Base-by-base conservation (phyloP, 1,140 invertebrate genomes). In the Idris sp. region DNA sequence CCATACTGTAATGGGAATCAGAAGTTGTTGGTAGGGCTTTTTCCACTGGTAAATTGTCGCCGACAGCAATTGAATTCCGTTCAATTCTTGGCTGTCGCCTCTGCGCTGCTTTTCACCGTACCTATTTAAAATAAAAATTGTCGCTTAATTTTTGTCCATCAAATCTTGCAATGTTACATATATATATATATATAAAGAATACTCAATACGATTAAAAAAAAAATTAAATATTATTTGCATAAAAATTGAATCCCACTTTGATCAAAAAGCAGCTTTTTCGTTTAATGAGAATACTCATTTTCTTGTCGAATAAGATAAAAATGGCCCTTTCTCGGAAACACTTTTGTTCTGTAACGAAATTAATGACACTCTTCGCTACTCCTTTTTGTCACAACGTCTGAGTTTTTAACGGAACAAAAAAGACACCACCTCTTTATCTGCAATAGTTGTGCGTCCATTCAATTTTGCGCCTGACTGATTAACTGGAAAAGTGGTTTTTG, bases 1-100 rank as follows among this genome's bases (percentile, higher is more conserved):
- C 92, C 96, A 99, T 22, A 99, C 88, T 0, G 97, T 99, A 54
- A 99, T 92, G 0, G 97, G 96, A 76, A 98, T 97, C 5, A 99
- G 90, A 2, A 99, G 89, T 75, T 97, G 92, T 80, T 98, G 96
- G 79, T 96, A 94, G 0, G 93, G 93, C 81, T 96, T 96, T 86
- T 94, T 95, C 69, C 97, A 88, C 79, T 98, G 97, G 81, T 93
- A 93, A 49, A 95, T 92, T 2, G 96, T 98, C n/a, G 96, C 95
- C 0, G 95, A 92, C 1, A 97, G 86, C 51, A 97, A 89, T 80
- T 94, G 91, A 59, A 96, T 91, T n/a, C 93, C 93, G 9, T 90
- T 91, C 10, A 95, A 74, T 79, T 94, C 93, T 54, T 89, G 89
- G 25, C 91, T 91, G 74, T 93, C 92, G 36, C 88, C 82, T 51